Percentiles rank a stretch among this genome's conserved stretches.
phyloP scores from a whole-genome alignment of 2,113 vertebrate genomes.

The Neotoma lepida region DNA sequence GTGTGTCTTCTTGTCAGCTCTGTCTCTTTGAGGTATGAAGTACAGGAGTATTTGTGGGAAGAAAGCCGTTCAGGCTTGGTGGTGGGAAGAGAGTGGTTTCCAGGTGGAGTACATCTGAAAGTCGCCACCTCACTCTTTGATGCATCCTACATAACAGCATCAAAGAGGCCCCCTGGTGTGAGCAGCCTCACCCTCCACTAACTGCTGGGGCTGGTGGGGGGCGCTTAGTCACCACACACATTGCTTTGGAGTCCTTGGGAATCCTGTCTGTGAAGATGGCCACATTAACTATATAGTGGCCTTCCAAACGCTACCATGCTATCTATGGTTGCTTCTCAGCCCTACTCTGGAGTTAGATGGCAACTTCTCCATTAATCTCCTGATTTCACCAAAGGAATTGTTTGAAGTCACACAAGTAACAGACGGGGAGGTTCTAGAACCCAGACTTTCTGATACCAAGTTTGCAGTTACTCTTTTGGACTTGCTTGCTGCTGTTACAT shows the following conservation, averaged over 20 bases:
- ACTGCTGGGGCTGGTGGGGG: not conserved
- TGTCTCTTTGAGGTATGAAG: not conserved
- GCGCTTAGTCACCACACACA: not conserved
- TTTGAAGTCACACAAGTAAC: not conserved
- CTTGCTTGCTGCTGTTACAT: not conserved
- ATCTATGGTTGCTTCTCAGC: rapidly evolving
- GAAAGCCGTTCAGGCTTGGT: not conserved
- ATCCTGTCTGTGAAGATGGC: not conserved
- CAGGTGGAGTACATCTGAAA: not conserved
- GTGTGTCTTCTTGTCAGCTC: not conserved
- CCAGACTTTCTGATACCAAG: not conserved
- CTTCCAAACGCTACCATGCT: no score
- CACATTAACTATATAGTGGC: rapidly evolving
- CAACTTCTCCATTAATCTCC: not conserved
- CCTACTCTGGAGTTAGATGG: no score
- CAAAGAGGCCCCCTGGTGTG: not conserved
- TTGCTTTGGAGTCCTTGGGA: not conserved
- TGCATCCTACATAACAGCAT: not conserved
- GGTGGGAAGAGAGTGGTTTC: not conserved
- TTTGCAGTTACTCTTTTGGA: not conserved
- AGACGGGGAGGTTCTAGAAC: not conserved
- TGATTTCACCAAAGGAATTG: not conserved
- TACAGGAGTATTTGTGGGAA: not conserved
- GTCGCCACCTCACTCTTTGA: not conserved
- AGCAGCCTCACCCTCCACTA: not conserved